Evolutionary conservation across 2,797 vertebrate genomes (phyloP).

Genomic region (Ara ararauna): DNA sequence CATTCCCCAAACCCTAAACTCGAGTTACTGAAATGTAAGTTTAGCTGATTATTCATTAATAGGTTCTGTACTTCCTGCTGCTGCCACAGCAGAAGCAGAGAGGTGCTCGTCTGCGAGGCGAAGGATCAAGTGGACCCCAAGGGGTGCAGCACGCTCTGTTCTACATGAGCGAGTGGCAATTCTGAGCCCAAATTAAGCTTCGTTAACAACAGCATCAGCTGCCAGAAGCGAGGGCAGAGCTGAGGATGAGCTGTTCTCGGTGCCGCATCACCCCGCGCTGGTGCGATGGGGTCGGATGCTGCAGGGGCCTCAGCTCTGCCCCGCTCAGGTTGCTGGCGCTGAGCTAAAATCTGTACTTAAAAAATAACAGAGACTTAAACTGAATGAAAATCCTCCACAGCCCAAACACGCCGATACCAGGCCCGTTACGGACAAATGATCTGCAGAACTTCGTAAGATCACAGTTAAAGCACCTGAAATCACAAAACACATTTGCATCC

Average conservation of each 20-base stretch:
- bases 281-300: neutral
- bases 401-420: slow-evolving; percentile 56
- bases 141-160: slow-evolving; percentile 23
- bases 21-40: slow-evolving; percentile 59
- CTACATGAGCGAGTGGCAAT: slow-evolving; percentile 6
- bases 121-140: neutral
- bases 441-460: slow-evolving; percentile 66
- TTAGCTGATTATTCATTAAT: slow-evolving; percentile 42
- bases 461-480: slow-evolving; percentile 75
- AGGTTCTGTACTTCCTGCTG: neutral
- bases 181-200: neutral
- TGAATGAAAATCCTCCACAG: slow-evolving; percentile 15
- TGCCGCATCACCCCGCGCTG: neutral
- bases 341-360: neutral
- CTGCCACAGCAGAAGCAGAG: neutral
- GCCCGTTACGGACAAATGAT: slow-evolving; percentile 60
- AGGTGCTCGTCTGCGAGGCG: slow-evolving; percentile 4
- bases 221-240: neutral
- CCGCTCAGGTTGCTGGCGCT: neutral
- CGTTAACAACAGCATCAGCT: neutral
- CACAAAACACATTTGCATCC: slow-evolving; percentile 70
- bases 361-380: neutral
- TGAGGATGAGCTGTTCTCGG: neutral
- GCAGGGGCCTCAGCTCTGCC: slow-evolving; percentile 15
- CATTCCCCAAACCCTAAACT: slow-evolving; percentile 57